A percentile compares a stretch with the other conserved stretches of the same genome.
Conservation (phyloP, 2,888 invertebrate species). For the Hesperia comma region DNA sequence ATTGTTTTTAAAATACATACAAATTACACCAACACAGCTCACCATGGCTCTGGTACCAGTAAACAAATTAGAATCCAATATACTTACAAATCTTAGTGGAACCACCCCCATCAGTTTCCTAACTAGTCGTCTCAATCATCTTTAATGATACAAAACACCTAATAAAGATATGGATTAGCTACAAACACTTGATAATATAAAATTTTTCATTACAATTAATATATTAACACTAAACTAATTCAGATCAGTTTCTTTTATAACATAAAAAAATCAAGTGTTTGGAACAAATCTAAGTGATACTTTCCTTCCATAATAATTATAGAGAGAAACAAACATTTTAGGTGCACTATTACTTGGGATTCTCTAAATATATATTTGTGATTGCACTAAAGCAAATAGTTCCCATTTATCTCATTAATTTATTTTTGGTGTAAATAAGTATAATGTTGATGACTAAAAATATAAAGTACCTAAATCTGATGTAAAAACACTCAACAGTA, state of each 20-base stretch:
- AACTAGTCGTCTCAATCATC: conserved; percentile 53
- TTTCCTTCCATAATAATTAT: not conserved
- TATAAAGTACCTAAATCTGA: not conserved
- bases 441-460: not conserved
- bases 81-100: conserved; percentile 76
- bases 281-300: conserved; percentile 8
- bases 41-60: conserved; percentile 62
- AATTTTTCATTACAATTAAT: too few relatives aligned
- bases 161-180: conserved; percentile 16
- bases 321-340: not conserved
- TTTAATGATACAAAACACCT: conserved; percentile 37
- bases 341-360: conserved; percentile 1
- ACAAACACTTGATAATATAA: conserved; percentile 21
- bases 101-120: conserved; percentile 67
- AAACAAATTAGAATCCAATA: conserved; percentile 55
- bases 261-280: conserved; percentile 12
- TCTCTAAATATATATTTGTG: not conserved
- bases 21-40: conserved; percentile 76
- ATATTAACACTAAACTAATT: too few relatives aligned
- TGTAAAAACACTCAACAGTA: not conserved
- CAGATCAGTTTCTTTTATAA: too few relatives aligned
- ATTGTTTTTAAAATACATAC: conserved; percentile 77
- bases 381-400: not conserved
- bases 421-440: too few relatives aligned
- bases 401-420: not conserved